Base-by-base conservation (phyloP, 2,797 vertebrate genomes). In the Bovichtus variegatus region DNA sequence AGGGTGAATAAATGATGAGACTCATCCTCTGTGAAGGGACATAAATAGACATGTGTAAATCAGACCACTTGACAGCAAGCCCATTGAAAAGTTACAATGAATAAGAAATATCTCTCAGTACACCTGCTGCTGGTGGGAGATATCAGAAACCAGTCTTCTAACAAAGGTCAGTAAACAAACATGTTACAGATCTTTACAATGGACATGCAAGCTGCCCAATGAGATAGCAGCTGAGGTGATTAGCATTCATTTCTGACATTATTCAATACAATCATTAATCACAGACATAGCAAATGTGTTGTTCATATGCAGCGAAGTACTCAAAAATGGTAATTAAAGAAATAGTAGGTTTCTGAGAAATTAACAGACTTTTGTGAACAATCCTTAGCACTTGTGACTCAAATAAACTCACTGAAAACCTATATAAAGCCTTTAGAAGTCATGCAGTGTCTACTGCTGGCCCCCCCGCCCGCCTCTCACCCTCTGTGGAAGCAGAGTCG, bases 401-500 rank as follows among this genome's bases (percentile, higher is more conserved):
- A 46, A 61, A 71, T 40, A 15, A 44, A 44, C 11, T 51, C 3
- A 47, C n/a, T 13, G n/a, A 31, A 31, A 25, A 65, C 47, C 0
- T 10, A 49, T 9, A 53, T 25, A 47, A 31, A 72, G 4, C 13
- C 38, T 41, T 38, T 27, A 54, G 3, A 69, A 29, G 4, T 11
- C 12, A 19, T 57, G 8, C 6, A 34, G 27, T 47, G 5, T 60
- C 31, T 44, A 36, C 7, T 53, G 16, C 59, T 27, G 8, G n/a
- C n/a, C 44, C 18, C 23, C 27, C 18, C 31, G 11, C 29, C 29
- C 40, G 9, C 23, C n/a, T 68, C 94, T 91, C 62, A 96, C 95
- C 92, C 7, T 94, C 92, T 6, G 87, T 83, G 61, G 74, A 19
- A 55, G 94, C 91, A 74, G 92, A 89, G 44, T 96, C 97, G 21